Percentiles rank a stretch among this genome's conserved stretches.
These are phyloP conservation scores for Brevipalpus yothersi DNA, from an alignment of 1,140 invertebrate genomes.

Conservation along the genomic window DNA sequence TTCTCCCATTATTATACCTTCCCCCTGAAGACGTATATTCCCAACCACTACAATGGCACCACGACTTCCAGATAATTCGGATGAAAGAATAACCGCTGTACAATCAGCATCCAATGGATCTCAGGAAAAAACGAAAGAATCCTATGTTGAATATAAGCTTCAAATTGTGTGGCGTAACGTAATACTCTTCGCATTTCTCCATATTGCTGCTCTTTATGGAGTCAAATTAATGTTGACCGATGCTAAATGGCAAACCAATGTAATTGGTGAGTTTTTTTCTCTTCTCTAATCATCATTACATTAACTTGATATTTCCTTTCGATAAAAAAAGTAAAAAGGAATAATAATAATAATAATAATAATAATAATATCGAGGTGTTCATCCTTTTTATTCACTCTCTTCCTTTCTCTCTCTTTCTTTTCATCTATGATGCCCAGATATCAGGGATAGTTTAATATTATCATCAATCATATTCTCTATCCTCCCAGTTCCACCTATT, in stretches of 20 bases:
- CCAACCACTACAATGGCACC: not conserved
- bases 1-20: too few species aligned
- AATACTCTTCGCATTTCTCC: constrained; percentile 53
- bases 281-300: not conserved
- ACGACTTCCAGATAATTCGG: not conserved
- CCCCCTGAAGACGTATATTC: too few species aligned
- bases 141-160: not conserved
- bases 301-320: not conserved
- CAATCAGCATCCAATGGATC: not conserved
- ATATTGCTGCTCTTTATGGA: constrained; percentile 59
- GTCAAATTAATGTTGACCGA: constrained; percentile 47
- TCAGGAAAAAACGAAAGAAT: not conserved
- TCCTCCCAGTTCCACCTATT: not conserved
- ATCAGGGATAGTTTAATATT: not conserved
- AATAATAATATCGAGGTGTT: not conserved
- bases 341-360: not conserved
- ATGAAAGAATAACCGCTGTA: not conserved
- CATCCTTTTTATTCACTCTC: not conserved
- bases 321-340: too few species aligned
- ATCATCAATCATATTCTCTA: not conserved
- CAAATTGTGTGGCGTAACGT: constrained; percentile 80
- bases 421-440: too few species aligned
- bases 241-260: constrained; percentile 44
- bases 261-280: constrained; percentile 41
- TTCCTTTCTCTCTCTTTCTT: not conserved